These are phyloP conservation scores for Phylloscopus collybita DNA, from an alignment of 2,797 vertebrate species.

Conservation along the genomic window DNA sequence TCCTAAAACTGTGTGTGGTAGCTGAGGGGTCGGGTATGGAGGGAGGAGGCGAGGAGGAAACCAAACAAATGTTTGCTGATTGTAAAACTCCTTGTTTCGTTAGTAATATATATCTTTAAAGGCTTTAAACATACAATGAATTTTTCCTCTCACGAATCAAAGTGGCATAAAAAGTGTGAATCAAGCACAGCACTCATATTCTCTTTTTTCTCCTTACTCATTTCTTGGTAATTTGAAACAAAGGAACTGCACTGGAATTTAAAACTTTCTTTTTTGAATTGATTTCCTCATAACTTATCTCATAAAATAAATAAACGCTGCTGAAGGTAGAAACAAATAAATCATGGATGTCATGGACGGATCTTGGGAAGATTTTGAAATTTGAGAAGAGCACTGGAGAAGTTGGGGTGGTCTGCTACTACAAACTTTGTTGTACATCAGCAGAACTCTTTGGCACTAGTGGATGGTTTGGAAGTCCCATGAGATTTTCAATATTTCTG, in stretches of 20 bases:
- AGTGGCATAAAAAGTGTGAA: constrained; percentile 35
- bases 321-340: constrained; percentile 34
- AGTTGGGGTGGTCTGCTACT: not conserved
- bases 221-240: constrained; percentile 58
- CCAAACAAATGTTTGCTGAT: constrained; percentile 77
- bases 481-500: not conserved
- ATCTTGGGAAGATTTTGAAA: constrained; percentile 19
- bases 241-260: constrained; percentile 39
- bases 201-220: not conserved
- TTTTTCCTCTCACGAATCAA: constrained; percentile 65
- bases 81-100: constrained; percentile 76
- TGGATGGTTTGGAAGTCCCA: not conserved
- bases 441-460: not conserved
- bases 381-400: not conserved
- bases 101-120: constrained; percentile 75
- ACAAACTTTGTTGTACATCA: not conserved
- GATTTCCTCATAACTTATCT: constrained; percentile 38
- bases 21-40: constrained; percentile 55
- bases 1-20: constrained; percentile 74
- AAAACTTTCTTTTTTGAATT: constrained; percentile 9
- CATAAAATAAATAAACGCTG: not conserved
- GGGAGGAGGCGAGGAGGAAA: constrained; percentile 63
- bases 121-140: constrained; percentile 73
- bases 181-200: not conserved
- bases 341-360: not conserved